A percentile compares a stretch with the other conserved stretches of the same genome.
Evolutionary conservation across 2,888 invertebrate species (phyloP).

Genomic region (Eristalinus aeneus): DNA sequence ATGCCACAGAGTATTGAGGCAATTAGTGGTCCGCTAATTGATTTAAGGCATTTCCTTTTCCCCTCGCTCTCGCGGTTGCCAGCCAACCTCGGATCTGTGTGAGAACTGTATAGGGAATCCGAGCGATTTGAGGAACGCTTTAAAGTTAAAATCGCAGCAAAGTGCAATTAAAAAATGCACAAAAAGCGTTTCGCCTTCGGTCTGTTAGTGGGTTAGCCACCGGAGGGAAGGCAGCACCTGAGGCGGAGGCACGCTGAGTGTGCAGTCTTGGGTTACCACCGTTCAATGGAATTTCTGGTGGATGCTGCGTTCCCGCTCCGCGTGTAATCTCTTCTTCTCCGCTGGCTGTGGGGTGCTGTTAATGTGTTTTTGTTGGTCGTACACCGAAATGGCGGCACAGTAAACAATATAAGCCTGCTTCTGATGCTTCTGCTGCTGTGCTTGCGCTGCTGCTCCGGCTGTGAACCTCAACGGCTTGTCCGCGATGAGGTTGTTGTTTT

Average conservation of each 20-base stretch:
- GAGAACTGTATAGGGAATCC: conserved; percentile 57
- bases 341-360: conserved; percentile 62
- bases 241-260: conserved; percentile 12
- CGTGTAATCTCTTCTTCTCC: conserved; percentile 25
- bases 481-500: conserved; percentile 29
- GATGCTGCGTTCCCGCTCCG: conserved; percentile 41
- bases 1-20: conserved; percentile 80
- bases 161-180: conserved; percentile 71
- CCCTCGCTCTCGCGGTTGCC: conserved; percentile 32
- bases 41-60: conserved; percentile 81
- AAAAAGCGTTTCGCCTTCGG: conserved; percentile 62
- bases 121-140: conserved; percentile 65
- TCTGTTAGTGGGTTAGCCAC: conserved; percentile 50
- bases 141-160: conserved; percentile 70
- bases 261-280: conserved; percentile 37
- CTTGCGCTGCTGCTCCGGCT: conserved; percentile 1
- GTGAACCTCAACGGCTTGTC: conserved; percentile 29
- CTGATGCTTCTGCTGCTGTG: neutral
- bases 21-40: conserved; percentile 81
- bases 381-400: conserved; percentile 51
- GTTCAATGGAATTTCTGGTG: conserved; percentile 53
- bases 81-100: conserved; percentile 27
- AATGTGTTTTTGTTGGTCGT: conserved; percentile 51
- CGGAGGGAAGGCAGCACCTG: conserved; percentile 44
- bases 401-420: conserved; percentile 29